Percentiles rank a stretch among this genome's conserved stretches.
Conservation (phyloP, 2,113 vertebrate genomes). For the Pica pica region DNA sequence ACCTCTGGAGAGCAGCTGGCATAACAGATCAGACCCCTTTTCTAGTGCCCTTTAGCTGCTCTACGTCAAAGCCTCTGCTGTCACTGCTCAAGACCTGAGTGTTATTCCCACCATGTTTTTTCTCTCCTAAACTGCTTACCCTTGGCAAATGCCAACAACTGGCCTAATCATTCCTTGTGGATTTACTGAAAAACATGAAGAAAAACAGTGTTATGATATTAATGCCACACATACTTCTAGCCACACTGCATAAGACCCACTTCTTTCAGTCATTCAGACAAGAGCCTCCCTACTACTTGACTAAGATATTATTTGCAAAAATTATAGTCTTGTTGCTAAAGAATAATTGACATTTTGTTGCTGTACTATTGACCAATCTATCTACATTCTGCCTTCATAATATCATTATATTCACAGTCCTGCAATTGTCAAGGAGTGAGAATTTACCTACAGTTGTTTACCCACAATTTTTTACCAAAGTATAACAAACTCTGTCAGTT, state of each 20-base stretch:
- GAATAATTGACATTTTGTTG: not conserved
- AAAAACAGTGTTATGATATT: not conserved
- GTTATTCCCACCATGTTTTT: not conserved
- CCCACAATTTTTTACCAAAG: not conserved
- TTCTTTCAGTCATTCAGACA: not conserved
- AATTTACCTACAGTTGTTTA: not conserved
- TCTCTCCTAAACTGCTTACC: not conserved
- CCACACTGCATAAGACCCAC: not conserved
- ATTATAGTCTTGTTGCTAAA: not conserved
- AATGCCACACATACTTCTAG: not conserved
- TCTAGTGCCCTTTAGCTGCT: not conserved
- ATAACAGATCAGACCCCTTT: not conserved
- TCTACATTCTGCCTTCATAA: not conserved
- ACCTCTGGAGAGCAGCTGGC: not conserved
- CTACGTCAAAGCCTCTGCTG: not conserved
- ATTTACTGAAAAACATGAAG: not conserved
- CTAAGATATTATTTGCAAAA: not conserved
- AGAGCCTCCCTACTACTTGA: not conserved
- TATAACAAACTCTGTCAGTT: not conserved
- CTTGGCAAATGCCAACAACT: not conserved
- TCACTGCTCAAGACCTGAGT: not conserved
- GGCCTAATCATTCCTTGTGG: not conserved
- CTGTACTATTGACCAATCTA: not conserved
- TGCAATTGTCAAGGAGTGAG: not conserved
- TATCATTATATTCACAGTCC: not conserved